phyloP scores from a whole-genome alignment of 53 echinoderm and acorn worm genomes.

The Crossaster papposus region DNA sequence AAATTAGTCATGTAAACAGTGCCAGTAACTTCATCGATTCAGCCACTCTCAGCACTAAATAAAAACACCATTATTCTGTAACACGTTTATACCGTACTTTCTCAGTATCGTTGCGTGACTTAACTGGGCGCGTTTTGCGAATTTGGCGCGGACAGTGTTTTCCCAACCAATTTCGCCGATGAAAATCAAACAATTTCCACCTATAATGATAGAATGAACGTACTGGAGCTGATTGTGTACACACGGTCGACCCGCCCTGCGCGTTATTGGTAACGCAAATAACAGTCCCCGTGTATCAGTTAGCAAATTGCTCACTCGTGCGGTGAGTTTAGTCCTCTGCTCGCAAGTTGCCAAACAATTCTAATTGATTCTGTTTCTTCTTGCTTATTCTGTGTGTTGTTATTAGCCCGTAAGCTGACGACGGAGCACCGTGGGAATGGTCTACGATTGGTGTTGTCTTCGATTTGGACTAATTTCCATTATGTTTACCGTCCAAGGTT shows the following conservation, averaged over 20 bases:
- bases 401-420: neutral
- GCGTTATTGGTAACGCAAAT: conserved; percentile 24
- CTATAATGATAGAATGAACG: neutral
- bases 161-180: conserved; percentile 27
- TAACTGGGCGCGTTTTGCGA: conserved; percentile 34
- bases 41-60: too few relatives aligned
- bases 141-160: conserved; percentile 33
- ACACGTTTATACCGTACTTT: neutral
- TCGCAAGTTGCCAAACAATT: neutral
- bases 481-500: neutral
- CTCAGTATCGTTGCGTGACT: neutral
- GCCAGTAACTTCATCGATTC: neutral
- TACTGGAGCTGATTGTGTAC: conserved; percentile 14
- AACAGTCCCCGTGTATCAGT: conserved; percentile 12
- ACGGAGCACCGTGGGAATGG: neutral
- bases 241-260: neutral
- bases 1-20: neutral
- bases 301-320: neutral
- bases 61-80: neutral
- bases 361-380: neutral
- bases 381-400: neutral
- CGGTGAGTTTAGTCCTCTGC: neutral
- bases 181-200: conserved; percentile 15
- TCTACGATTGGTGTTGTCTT: neutral
- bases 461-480: neutral